phyloP scores from a whole-genome alignment of 2,113 vertebrate species.

The Crotalus tigris region DNA sequence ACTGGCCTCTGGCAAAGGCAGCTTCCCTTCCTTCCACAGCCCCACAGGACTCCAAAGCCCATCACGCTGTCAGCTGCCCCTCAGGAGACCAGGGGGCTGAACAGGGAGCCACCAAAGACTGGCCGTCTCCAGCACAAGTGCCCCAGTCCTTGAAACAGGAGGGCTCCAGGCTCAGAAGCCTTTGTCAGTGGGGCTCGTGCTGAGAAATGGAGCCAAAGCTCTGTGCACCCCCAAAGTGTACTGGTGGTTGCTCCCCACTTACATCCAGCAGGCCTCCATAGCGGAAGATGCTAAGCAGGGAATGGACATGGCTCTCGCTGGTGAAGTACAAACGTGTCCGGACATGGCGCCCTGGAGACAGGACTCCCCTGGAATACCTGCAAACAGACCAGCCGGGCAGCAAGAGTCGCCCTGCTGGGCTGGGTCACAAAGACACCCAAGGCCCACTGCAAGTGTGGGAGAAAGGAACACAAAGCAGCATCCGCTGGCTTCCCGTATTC shows the following conservation, averaged over 20 bases:
- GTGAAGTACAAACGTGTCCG: constrained; percentile 96
- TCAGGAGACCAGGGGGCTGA: not conserved
- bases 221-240: not conserved
- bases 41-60: not conserved
- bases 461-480: not conserved
- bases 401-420: not conserved
- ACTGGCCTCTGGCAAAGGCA: not conserved
- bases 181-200: not conserved
- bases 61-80: not conserved
- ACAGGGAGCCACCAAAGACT: not conserved
- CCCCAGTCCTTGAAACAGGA: not conserved
- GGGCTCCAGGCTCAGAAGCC: not conserved
- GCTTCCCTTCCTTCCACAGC: not conserved
- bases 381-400: not conserved
- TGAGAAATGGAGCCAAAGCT: not conserved
- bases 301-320: constrained; percentile 97
- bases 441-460: not conserved
- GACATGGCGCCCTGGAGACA: constrained; percentile 93
- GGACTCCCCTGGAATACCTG: constrained; percentile 95
- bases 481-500: not conserved
- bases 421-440: not conserved
- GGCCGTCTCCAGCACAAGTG: not conserved
- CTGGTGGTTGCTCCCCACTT: constrained; percentile 60
- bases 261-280: constrained; percentile 94
- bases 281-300: constrained; percentile 93